phyloP scores from a whole-genome alignment of 23 tunicate species.

The Aplidium turbinatum region DNA sequence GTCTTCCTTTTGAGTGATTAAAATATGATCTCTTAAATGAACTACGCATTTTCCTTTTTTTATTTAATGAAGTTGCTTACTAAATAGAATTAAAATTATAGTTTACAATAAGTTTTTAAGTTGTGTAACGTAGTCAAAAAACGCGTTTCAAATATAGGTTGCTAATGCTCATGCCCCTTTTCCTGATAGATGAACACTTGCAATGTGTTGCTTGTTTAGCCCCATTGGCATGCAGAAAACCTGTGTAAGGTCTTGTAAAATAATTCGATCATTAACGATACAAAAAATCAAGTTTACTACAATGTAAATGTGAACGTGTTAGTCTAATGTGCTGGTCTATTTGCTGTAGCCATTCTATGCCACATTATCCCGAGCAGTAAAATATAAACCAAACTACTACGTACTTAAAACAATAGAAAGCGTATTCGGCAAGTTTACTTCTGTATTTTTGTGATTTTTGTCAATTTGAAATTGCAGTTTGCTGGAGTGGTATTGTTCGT shows the following conservation, averaged over 20 bases:
- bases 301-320: background rate
- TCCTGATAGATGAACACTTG: too few relatives aligned
- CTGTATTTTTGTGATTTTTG: background rate
- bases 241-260: background rate
- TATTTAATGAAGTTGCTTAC: background rate
- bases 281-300: background rate
- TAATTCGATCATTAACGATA: background rate
- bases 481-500: constrained; percentile 47
- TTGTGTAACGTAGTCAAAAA: too few relatives aligned
- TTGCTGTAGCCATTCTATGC: too few relatives aligned
- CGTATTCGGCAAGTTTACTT: background rate
- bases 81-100: background rate
- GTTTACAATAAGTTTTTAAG: background rate
- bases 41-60: background rate
- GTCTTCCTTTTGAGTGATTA: too few relatives aligned
- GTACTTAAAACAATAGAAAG: too few relatives aligned
- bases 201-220: too few relatives aligned
- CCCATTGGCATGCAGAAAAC: background rate
- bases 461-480: too few relatives aligned
- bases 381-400: too few relatives aligned
- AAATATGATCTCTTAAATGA: too few relatives aligned
- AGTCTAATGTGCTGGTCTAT: background rate
- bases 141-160: too few relatives aligned
- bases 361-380: too few relatives aligned
- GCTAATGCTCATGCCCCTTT: too few relatives aligned